phyloP scores from a whole-genome alignment of 2,888 invertebrate species.

The Steinernema scapterisci region DNA sequence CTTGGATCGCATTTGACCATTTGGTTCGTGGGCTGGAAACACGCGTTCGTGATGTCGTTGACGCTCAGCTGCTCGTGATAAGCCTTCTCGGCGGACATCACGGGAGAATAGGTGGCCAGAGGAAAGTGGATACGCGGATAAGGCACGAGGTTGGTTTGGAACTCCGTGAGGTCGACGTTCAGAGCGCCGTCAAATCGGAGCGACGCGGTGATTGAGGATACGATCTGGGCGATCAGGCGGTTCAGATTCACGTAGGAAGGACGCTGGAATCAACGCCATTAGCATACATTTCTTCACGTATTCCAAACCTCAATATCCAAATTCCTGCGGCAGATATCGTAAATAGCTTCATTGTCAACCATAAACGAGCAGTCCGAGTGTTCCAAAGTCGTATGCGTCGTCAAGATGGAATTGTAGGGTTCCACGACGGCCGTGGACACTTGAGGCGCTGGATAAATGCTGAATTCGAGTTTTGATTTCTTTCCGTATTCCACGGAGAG shows the following conservation, averaged over 20 bases:
- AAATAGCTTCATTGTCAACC: conserved; percentile 73
- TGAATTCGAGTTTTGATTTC: conserved; percentile 77
- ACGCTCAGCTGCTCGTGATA: conserved; percentile 72
- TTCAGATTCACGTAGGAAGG: conserved; percentile 88
- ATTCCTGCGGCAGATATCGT: conserved; percentile 85
- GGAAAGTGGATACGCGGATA: conserved; percentile 92
- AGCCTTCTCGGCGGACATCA: conserved; percentile 67
- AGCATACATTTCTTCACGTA: conserved; percentile 89
- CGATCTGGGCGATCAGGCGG: conserved; percentile 83
- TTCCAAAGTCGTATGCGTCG: conserved; percentile 90
- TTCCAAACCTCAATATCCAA: conserved; percentile 75
- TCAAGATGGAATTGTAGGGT: conserved; percentile 93
- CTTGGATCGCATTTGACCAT: conserved; percentile 72
- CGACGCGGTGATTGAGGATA: conserved; percentile 82
- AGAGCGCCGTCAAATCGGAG: conserved; percentile 86
- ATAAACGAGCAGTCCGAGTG: conserved; percentile 96
- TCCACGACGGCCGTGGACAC: conserved; percentile 90
- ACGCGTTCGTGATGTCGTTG: conserved; percentile 84
- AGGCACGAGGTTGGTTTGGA: conserved; percentile 75
- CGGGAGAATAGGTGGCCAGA: conserved; percentile 73
- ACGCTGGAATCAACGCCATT: conserved; percentile 72
- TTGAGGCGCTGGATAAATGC: conserved; percentile 84
- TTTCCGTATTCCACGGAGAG: conserved; percentile 76
- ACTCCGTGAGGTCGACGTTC: conserved; percentile 84
- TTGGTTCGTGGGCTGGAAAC: conserved; percentile 79